These are phyloP conservation scores for Abscondita cerata DNA, from an alignment of 2,888 invertebrate species.

Conservation along the genomic window DNA sequence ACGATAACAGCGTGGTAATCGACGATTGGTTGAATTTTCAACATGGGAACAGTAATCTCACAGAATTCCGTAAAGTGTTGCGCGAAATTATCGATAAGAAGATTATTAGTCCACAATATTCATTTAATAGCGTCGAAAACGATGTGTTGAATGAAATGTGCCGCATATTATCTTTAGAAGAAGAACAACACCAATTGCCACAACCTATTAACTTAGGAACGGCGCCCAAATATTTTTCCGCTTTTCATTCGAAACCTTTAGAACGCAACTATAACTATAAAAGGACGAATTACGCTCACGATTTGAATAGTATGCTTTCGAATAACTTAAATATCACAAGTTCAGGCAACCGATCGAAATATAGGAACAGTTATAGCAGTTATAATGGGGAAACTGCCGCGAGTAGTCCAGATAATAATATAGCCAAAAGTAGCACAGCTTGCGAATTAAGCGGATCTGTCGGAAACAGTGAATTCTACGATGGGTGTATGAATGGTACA, in stretches of 20 bases:
- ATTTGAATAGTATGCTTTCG: neutral
- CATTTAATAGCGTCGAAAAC: constrained; percentile 69
- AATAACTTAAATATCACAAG: constrained; percentile 8
- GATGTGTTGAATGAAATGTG: constrained; percentile 72
- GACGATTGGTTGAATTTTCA: constrained; percentile 52
- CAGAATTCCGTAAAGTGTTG: constrained; percentile 42
- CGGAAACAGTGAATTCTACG: too few relatives aligned
- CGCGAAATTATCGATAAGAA: constrained; percentile 54
- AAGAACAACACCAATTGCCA: constrained; percentile 59
- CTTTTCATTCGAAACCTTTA: neutral
- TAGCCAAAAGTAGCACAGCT: too few relatives aligned
- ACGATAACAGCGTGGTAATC: constrained; percentile 41
- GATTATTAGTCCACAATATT: constrained; percentile 66
- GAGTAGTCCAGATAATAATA: too few relatives aligned
- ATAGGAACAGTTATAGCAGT: neutral
- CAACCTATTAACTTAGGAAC: constrained; percentile 67
- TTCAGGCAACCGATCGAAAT: neutral
- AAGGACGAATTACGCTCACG: neutral
- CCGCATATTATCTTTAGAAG: constrained; percentile 73
- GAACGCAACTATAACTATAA: neutral
- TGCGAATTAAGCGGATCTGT: too few relatives aligned
- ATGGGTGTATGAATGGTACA: too few relatives aligned
- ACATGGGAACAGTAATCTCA: constrained; percentile 38
- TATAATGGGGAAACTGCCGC: neutral
- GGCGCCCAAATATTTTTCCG: constrained; percentile 63